Evolutionary conservation across 2,113 vertebrate genomes (phyloP), one percentile per base, ranked within the genome.

Genomic region (Ceyx melanurus): DNA sequence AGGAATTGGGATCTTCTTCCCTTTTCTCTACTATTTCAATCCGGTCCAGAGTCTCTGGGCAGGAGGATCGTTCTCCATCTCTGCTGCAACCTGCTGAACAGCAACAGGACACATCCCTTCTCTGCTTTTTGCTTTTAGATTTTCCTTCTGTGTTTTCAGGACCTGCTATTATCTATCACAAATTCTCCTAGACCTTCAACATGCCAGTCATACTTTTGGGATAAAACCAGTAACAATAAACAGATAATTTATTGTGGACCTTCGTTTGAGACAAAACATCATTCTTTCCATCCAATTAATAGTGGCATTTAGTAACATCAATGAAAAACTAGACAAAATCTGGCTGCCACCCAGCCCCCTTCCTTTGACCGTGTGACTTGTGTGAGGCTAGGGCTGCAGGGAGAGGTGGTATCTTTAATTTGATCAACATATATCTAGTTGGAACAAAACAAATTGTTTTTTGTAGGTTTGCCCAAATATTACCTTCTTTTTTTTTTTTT

Each of bases 261-360:
- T 88, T 56, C 9, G 0, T 57, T 48, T 75, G 58, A 92, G 67
- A 85, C 57, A 89, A 92, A 96, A 90, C 31, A 66, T 76, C 33
- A 66, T 66, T 82, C 91, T 88, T 95, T 91, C 43, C 35, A 67
- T 82, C 28, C 67, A 93, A 89, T 85, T 89, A 94, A 62, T 40
- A 80, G 65, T 18, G 18, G 48, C 26, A 93, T 93, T 85, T 89
- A 84, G 70, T 31, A 90, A 56, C 35, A 82, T 80, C 58, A 57
- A 15, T 8, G 31, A 84, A 82, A 89, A 88, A 61, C 21, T 46
- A 67, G 40, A 76, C 1, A 22, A 86, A 92, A 77, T 6, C 78
- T 80, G 74, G 48, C 71, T 94, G 57, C 29, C 18, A 62, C 48
- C 29, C 89, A 86, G 66, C 31, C 72, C 43, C 76, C 40, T 58